phyloP scores from a whole-genome alignment of 2,113 vertebrate genomes.

The Gallinago paraguaiae region DNA sequence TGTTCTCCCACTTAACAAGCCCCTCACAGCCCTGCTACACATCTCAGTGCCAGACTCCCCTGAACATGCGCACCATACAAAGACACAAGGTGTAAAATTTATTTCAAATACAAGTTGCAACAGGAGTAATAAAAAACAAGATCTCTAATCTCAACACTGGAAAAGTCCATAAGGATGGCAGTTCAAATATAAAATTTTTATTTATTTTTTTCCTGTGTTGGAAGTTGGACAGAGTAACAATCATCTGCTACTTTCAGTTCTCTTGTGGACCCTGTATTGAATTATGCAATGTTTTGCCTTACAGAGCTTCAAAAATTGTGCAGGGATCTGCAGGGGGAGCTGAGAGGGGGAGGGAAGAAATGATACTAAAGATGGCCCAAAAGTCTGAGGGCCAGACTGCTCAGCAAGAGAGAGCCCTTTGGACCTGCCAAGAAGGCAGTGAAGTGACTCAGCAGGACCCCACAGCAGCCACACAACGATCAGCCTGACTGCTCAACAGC shows the following conservation, averaged over 20 bases:
- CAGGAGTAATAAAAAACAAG: neutral
- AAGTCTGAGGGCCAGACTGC: neutral
- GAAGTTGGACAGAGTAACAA: neutral
- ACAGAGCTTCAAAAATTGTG: neutral
- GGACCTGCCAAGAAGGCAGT: neutral
- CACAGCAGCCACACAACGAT: neutral
- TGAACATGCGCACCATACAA: neutral
- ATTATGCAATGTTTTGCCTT: neutral
- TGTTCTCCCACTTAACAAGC: neutral
- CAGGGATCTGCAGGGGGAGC: neutral
- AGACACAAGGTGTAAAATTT: neutral
- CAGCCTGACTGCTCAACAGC: neutral
- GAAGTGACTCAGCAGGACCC: neutral
- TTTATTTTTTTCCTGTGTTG: neutral
- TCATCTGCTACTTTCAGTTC: conserved; percentile 12
- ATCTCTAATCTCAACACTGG: neutral
- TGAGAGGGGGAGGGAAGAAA: neutral
- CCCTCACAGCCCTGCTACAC: neutral
- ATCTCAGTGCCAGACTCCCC: neutral
- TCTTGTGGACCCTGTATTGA: neutral
- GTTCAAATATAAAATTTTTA: neutral
- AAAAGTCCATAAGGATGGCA: neutral
- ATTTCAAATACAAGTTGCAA: neutral
- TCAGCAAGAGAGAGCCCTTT: neutral
- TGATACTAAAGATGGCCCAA: neutral